Conservation (phyloP, 2,113 vertebrate species). For the Atlantisia rogersi region DNA sequence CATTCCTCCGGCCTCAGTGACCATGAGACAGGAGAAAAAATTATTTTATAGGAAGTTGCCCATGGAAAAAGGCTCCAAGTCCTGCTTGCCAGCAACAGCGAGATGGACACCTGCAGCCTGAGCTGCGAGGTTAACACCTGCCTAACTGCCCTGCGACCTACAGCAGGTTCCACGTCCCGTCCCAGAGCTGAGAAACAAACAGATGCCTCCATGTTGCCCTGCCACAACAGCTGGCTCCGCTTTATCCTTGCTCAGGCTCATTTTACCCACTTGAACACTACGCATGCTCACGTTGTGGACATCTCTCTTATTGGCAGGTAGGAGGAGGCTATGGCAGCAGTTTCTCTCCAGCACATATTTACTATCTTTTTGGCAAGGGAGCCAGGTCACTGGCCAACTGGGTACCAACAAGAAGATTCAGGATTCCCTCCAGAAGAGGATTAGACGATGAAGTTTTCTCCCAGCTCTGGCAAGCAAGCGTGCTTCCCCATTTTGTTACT, state of each 20-base stretch:
- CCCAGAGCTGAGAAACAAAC: background rate
- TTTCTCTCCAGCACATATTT: background rate
- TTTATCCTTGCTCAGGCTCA: background rate
- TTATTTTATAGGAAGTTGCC: background rate
- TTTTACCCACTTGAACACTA: background rate
- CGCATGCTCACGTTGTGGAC: accelerated
- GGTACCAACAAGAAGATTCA: background rate
- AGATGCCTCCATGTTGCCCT: accelerated
- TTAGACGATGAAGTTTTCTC: background rate
- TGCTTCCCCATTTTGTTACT: background rate
- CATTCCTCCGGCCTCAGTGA: background rate
- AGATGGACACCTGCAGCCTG: background rate
- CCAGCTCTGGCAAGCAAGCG: background rate
- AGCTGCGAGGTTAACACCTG: background rate
- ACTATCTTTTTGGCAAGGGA: background rate
- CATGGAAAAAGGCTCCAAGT: background rate
- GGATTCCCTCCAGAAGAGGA: background rate
- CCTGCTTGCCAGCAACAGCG: background rate
- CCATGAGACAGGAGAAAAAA: background rate
- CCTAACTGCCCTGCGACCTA: background rate
- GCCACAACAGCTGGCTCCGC: background rate
- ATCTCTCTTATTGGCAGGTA: background rate
- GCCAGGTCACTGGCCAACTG: background rate
- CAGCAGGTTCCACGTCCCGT: background rate
- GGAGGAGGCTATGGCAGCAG: background rate